A percentile compares a stretch with the other conserved stretches of the same genome.
Evolutionary conservation across 2,888 invertebrate genomes (phyloP).

Genomic region (Hemaris fuciformis): DNA sequence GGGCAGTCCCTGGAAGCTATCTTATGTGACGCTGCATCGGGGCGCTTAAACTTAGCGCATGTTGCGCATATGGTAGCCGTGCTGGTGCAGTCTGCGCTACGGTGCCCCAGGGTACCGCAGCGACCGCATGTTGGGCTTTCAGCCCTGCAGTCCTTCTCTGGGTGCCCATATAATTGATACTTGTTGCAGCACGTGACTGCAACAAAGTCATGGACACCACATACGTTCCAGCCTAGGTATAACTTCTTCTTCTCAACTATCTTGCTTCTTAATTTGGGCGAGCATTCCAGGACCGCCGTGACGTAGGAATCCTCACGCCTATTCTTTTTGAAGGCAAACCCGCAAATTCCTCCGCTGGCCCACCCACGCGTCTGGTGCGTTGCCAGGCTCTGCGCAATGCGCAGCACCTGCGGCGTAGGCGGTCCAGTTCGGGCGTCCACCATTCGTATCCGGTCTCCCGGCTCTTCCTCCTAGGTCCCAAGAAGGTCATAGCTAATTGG

Average conservation of each 20-base stretch:
- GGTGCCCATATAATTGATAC: neutral
- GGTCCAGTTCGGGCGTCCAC: slow-evolving; percentile 17
- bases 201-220: too few relatives aligned
- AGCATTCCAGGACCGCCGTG: neutral
- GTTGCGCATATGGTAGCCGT: neutral
- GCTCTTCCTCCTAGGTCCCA: neutral
- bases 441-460: slow-evolving; percentile 17
- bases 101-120: neutral
- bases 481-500: neutral
- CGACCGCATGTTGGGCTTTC: neutral
- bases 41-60: neutral
- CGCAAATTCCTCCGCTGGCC: slow-evolving; percentile 11
- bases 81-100: neutral
- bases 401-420: neutral
- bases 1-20: neutral
- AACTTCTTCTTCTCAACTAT: too few relatives aligned
- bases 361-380: too few relatives aligned
- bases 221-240: too few relatives aligned
- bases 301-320: neutral
- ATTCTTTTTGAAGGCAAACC: neutral
- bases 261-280: neutral
- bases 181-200: too few relatives aligned
- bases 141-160: neutral
- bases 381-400: slow-evolving; percentile 26
- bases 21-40: neutral